Conservation (phyloP, 1,140 invertebrate genomes). For the Papilio aristodemus region DNA sequence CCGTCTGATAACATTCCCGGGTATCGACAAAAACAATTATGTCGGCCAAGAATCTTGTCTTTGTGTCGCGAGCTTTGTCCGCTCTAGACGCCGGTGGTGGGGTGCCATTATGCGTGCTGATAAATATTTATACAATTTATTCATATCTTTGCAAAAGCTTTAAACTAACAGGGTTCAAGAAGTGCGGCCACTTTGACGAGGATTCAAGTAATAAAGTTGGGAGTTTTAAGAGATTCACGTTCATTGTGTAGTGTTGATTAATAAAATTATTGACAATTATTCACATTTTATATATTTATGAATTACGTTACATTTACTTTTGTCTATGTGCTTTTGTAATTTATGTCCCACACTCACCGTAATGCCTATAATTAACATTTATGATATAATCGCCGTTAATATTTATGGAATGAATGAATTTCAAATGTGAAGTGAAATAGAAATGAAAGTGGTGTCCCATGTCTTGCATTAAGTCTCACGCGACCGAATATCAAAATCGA, state of each 20-base stretch:
- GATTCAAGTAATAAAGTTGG: constrained; percentile 17
- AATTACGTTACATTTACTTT: no score
- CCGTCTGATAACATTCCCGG: constrained; percentile 58
- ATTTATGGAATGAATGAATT: no score
- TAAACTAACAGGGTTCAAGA: constrained; percentile 23
- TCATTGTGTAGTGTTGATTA: no score
- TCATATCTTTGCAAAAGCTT: constrained; percentile 54
- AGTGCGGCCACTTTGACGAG: not conserved
- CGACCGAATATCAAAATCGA: constrained; percentile 56
- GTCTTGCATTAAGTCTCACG: constrained; percentile 52
- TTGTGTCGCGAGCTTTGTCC: constrained; percentile 55
- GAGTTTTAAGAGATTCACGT: not conserved
- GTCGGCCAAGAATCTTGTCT: constrained; percentile 63
- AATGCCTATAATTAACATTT: no score
- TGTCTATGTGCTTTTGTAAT: no score
- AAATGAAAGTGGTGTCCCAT: no score
- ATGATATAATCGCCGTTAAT: no score
- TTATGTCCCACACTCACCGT: no score
- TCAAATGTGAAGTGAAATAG: no score
- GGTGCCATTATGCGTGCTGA: constrained; percentile 67
- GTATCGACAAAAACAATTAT: constrained; percentile 74
- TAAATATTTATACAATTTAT: constrained; percentile 79
- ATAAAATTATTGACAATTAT: no score
- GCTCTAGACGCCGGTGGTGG: constrained; percentile 53
- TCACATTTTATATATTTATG: no score